phyloP scores from a whole-genome alignment of 2,888 invertebrate genomes.

The Dryadula phaetusa region DNA sequence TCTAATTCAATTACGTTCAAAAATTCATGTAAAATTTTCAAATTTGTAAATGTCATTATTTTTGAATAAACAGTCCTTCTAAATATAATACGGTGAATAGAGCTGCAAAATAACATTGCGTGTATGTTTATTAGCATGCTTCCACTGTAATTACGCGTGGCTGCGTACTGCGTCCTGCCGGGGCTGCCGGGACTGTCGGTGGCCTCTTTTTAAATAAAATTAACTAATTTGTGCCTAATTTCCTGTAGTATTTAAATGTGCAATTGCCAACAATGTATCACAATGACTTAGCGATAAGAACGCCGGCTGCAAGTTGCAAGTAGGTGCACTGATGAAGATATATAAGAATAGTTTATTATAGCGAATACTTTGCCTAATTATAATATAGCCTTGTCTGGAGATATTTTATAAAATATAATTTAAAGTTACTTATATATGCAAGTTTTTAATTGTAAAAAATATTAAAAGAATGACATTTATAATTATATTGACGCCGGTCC shows the following conservation, averaged over 20 bases:
- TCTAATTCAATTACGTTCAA: too few species aligned
- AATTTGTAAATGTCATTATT: too few species aligned
- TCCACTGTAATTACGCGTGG: constrained; percentile 24
- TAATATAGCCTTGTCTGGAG: too few species aligned
- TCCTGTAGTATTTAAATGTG: constrained; percentile 3
- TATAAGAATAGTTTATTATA: neutral
- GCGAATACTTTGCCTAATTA: too few species aligned
- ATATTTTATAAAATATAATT: too few species aligned
- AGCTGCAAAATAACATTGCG: neutral
- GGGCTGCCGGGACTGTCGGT: constrained; percentile 19
- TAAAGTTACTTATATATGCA: too few species aligned
- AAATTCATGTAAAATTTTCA: too few species aligned
- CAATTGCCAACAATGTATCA: neutral
- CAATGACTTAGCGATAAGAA: neutral
- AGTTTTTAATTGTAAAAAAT: too few species aligned
- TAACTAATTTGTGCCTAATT: constrained; percentile 23
- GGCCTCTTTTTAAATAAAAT: constrained; percentile 19
- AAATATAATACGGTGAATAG: neutral
- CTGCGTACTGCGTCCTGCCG: neutral
- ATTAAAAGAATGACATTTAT: too few species aligned
- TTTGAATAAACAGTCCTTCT: neutral
- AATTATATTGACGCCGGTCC: too few species aligned
- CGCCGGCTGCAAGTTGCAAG: neutral
- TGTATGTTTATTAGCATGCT: constrained; percentile 34
- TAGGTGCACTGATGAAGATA: neutral